Evolutionary conservation across 2,888 invertebrate species (phyloP).

Genomic region (Sicus ferrugineus): DNA sequence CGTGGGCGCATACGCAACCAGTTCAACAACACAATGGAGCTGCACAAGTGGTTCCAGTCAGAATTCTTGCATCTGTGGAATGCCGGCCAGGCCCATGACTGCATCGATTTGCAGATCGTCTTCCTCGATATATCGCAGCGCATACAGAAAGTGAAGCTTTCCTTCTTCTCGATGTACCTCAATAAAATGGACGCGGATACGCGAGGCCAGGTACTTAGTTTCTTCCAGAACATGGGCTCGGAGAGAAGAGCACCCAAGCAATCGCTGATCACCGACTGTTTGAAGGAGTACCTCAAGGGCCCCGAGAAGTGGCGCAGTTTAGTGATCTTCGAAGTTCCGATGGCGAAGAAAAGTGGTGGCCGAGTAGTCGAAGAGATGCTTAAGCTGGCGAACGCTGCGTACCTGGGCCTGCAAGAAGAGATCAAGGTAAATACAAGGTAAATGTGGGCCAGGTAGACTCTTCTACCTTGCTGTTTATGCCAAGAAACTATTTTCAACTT

Average conservation of each 20-base stretch:
- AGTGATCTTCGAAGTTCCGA: constrained; percentile 48
- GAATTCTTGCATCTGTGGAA: constrained; percentile 43
- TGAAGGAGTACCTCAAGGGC: constrained; percentile 46
- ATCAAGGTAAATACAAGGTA: not conserved
- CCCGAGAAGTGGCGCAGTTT: constrained; percentile 41
- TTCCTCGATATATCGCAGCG: constrained; percentile 35
- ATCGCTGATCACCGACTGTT: constrained; percentile 48
- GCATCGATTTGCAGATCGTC: constrained; percentile 47
- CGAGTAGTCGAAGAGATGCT: constrained; percentile 45
- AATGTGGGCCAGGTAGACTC: not conserved
- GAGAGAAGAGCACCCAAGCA: too few relatives aligned
- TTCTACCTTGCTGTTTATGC: too few relatives aligned
- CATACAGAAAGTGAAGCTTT: constrained; percentile 40
- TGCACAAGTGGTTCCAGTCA: constrained; percentile 49
- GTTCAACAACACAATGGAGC: constrained; percentile 46
- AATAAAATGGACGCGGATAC: constrained; percentile 39
- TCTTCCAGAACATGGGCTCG: constrained; percentile 46
- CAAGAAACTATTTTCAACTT: too few relatives aligned
- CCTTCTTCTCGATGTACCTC: constrained; percentile 46
- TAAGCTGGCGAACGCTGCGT: constrained; percentile 45
- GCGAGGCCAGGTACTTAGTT: constrained; percentile 41
- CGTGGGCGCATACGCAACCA: constrained; percentile 9
- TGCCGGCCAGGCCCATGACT: constrained; percentile 49
- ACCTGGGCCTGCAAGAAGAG: constrained; percentile 22
- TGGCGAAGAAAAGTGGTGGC: constrained; percentile 38